phyloP scores from a whole-genome alignment of 1,140 invertebrate genomes.

The Apis laboriosa region DNA sequence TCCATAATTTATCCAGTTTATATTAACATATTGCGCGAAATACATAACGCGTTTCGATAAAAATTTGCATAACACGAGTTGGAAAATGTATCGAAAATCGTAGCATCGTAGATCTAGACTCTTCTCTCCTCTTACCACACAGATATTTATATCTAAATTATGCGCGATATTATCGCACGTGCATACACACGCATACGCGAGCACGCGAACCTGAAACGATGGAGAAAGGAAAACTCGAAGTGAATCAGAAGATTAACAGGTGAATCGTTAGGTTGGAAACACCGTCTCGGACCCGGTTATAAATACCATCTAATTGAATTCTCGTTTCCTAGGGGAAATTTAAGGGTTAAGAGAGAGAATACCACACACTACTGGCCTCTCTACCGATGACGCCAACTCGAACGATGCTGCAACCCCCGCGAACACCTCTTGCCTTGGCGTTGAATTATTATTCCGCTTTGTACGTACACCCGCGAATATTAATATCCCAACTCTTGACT shows the following conservation, averaged over 20 bases:
- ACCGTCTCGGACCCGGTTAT: conserved; percentile 59
- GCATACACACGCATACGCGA: too few relatives aligned
- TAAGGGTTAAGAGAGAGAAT: conserved; percentile 43
- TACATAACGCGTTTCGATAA: too few relatives aligned
- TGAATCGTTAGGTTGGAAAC: conserved; percentile 54
- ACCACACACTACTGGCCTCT: conserved; percentile 4
- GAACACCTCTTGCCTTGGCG: conserved; percentile 41
- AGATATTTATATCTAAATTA: conserved; percentile 10
- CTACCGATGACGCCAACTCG: conserved; percentile 41
- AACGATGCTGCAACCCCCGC: conserved; percentile 42
- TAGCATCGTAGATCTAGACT: too few relatives aligned
- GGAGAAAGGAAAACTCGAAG: conserved; percentile 13
- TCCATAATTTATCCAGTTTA: too few relatives aligned
- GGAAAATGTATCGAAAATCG: too few relatives aligned
- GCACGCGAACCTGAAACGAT: neutral
- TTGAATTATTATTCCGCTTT: conserved; percentile 78
- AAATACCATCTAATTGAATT: conserved; percentile 77
- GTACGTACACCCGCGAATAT: conserved; percentile 77
- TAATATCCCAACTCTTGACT: conserved; percentile 77
- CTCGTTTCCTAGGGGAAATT: conserved; percentile 69
- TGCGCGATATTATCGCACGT: neutral
- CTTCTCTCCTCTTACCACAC: too few relatives aligned
- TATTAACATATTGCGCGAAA: too few relatives aligned
- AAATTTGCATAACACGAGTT: neutral
- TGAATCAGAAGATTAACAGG: conserved; percentile 56